Evolutionary conservation across 2,888 invertebrate genomes (phyloP), one percentile per base, ranked within the genome.

Genomic region (Drosophila paracracens): DNA sequence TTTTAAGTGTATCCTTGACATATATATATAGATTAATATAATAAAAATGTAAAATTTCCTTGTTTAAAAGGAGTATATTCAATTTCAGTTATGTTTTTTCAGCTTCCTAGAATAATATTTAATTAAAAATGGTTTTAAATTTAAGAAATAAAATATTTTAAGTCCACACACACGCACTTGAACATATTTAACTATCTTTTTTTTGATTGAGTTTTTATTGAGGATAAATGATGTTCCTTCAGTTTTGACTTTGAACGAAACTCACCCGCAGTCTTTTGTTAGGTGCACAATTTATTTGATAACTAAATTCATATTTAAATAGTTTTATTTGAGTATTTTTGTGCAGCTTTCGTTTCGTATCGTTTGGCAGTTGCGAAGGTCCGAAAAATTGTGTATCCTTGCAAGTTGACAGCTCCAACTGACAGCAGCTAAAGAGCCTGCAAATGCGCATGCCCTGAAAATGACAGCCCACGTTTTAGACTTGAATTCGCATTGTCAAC

Each of bases 341-440:
- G 31, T 48, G 56, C 59, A 65, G 52, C 43, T 72, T 70, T 51
- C 63, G 74, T 52, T 69, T 50, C 54, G 70, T 52, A 62, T 50
- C 54, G 57, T 67, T 61, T 70, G 73, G 56, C 66, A 75, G 73
- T 78, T 86, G 81, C 77, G 85, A 79, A 75, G 76, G 79, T 85
- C 74, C 81, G 88, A 88, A 91, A 89, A 89, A 91, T 75, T 89
- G 66, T 89, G 91, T 89, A 89, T 89, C 88, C 91, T 78, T 57
- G 43, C 63, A 69, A 81, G 52, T 54, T 89, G 90, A 82, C 90
- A 89, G 70, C 68, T 81, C 70, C 69, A 53, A 53, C 43, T 79
- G 81, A 78, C 83, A 87, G 79, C 64, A 68, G 57, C 46, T 46
- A 72, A 66, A 61, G 75, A 62, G 58, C 40, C 31, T 48, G 64